Evolutionary conservation across 2,888 invertebrate genomes (phyloP).

Genomic region (Lasioglossum vierecki): DNA sequence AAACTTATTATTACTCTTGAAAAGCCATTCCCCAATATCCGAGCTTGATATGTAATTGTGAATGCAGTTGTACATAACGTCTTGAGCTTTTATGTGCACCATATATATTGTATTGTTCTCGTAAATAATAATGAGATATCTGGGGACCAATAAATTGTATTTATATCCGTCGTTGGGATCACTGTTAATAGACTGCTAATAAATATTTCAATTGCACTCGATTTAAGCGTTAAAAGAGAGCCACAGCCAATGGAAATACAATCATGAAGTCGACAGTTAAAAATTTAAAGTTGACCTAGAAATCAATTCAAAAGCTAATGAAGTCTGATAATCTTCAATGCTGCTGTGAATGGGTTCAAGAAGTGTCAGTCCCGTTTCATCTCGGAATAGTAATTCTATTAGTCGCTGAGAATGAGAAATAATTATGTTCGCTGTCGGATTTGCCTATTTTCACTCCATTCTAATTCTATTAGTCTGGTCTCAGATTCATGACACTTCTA

Average conservation of each 20-base stretch:
- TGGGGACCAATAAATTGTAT: too few relatives aligned
- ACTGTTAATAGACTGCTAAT: background rate
- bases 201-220: background rate
- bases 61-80: too few relatives aligned
- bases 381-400: background rate
- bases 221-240: background rate
- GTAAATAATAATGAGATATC: too few relatives aligned
- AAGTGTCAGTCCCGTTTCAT: background rate
- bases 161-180: background rate
- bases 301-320: background rate
- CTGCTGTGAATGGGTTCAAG: background rate
- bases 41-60: too few relatives aligned
- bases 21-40: too few relatives aligned
- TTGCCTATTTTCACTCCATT: background rate
- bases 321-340: background rate
- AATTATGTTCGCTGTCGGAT: background rate
- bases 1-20: too few relatives aligned
- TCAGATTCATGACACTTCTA: background rate
- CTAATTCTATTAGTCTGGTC: background rate
- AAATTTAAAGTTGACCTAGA: too few relatives aligned
- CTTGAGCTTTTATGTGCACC: too few relatives aligned
- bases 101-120: too few relatives aligned
- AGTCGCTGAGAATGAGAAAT: background rate
- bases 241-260: background rate
- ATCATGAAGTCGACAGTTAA: background rate